phyloP scores from a whole-genome alignment of 1,140 invertebrate genomes.

The Odontomachus brunneus region DNA sequence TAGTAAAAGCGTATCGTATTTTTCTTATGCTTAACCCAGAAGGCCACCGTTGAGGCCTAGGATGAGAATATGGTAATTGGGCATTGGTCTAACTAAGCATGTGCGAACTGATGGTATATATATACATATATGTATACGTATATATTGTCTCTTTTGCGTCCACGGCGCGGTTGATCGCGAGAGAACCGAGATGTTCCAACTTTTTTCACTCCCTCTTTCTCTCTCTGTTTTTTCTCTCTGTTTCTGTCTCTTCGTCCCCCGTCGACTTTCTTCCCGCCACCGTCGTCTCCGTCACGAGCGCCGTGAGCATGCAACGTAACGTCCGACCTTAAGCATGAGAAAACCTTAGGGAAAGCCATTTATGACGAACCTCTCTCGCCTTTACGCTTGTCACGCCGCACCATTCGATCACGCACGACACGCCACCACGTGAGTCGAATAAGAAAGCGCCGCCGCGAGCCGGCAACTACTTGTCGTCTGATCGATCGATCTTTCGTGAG shows the following conservation, averaged over 20 bases:
- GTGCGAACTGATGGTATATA: conserved; percentile 67
- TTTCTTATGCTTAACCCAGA: conserved; percentile 87
- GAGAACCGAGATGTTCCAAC: conserved; percentile 67
- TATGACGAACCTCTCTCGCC: conserved; percentile 57
- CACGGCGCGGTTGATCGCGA: conserved; percentile 73
- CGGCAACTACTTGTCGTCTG: conserved; percentile 5
- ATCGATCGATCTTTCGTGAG: conserved; percentile 21
- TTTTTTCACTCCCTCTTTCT: conserved; percentile 3
- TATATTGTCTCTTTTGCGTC: conserved; percentile 58
- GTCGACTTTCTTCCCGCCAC: conserved; percentile 8
- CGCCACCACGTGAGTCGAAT: conserved; percentile 30
- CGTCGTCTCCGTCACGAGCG: conserved; percentile 54
- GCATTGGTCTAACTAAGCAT: conserved; percentile 80
- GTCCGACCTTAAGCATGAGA: conserved; percentile 81
- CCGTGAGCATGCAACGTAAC: conserved; percentile 71
- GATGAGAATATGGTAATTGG: conserved; percentile 95
- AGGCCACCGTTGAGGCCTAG: conserved; percentile 94
- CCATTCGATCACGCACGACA: conserved; percentile 52
- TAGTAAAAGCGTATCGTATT: conserved; percentile 82
- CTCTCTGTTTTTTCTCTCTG: not conserved
- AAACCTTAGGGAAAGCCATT: conserved; percentile 76
- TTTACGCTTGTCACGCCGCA: conserved; percentile 62
- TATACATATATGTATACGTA: conserved; percentile 29
- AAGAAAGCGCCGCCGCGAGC: too few species aligned
- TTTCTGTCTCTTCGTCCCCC: not conserved